phyloP scores from a whole-genome alignment of 2,113 vertebrate genomes.

The Circaetus gallicus region DNA sequence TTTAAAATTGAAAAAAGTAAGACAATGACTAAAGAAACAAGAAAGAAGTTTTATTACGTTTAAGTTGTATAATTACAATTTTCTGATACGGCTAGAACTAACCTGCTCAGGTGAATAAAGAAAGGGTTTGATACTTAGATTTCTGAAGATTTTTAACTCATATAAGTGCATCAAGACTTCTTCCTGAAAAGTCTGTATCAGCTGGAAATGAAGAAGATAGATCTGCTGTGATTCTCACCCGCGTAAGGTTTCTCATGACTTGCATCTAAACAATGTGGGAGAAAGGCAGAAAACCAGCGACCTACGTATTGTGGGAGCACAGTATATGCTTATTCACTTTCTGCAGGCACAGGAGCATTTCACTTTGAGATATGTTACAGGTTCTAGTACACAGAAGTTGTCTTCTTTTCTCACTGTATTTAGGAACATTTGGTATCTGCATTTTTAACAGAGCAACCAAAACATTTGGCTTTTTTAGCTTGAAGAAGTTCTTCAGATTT shows the following conservation, averaged over 20 bases:
- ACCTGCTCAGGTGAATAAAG: neutral
- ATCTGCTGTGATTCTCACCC: neutral
- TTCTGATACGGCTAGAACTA: neutral
- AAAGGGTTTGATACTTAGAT: neutral
- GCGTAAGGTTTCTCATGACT: neutral
- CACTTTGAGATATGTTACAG: neutral
- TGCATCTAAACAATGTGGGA: neutral
- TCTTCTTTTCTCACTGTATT: neutral
- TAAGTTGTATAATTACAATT: neutral
- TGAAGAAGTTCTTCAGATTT: neutral
- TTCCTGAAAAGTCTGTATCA: neutral
- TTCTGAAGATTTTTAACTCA: neutral
- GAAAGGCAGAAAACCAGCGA: neutral
- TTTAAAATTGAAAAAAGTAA: neutral
- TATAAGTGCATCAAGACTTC: neutral
- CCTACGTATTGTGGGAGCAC: neutral
- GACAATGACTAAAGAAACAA: neutral
- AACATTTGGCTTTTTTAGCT: neutral
- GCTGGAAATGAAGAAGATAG: neutral
- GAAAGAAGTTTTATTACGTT: neutral
- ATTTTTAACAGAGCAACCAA: neutral
- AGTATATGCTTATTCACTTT: neutral
- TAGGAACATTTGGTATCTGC: neutral
- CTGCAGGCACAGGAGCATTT: neutral
- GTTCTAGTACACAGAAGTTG: neutral